Percentiles rank a stretch among this genome's conserved stretches.
These are phyloP conservation scores for Grammomys dolichurus DNA, from an alignment of 2,113 vertebrate species.

Conservation along the genomic window DNA sequence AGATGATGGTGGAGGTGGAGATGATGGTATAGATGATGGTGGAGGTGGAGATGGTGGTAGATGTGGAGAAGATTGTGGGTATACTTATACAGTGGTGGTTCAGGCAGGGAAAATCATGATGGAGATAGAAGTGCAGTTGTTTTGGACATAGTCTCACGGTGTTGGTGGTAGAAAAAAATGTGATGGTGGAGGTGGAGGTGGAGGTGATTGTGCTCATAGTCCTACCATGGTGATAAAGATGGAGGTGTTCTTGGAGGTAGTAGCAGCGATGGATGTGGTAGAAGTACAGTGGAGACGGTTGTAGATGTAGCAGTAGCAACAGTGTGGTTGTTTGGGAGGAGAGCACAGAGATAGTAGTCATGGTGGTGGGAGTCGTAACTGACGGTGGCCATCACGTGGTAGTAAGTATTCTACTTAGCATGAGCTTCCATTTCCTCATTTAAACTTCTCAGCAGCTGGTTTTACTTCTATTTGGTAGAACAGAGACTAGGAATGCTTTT, in stretches of 20 bases:
- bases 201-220: background rate
- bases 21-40: background rate
- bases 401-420: background rate
- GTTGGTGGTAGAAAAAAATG: background rate
- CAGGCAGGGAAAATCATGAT: too few relatives aligned
- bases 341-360: background rate
- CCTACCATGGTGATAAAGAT: background rate
- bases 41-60: background rate
- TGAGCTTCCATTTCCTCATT: background rate
- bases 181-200: too few relatives aligned
- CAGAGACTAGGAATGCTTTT: background rate
- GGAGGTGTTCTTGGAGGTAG: background rate
- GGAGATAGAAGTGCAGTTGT: background rate
- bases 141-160: background rate
- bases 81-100: too few relatives aligned
- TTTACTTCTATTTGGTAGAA: background rate
- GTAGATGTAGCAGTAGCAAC: too few relatives aligned
- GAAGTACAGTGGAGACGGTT: background rate
- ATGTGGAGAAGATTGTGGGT: background rate
- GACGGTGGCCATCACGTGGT: background rate
- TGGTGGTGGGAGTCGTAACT: background rate
- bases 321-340: background rate
- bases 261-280: fast-evolving
- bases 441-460: background rate
- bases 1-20: background rate